Evolutionary conservation across 2,113 vertebrate species (phyloP), one percentile per base, ranked within the genome.

Genomic region (Nipponia nippon): DNA sequence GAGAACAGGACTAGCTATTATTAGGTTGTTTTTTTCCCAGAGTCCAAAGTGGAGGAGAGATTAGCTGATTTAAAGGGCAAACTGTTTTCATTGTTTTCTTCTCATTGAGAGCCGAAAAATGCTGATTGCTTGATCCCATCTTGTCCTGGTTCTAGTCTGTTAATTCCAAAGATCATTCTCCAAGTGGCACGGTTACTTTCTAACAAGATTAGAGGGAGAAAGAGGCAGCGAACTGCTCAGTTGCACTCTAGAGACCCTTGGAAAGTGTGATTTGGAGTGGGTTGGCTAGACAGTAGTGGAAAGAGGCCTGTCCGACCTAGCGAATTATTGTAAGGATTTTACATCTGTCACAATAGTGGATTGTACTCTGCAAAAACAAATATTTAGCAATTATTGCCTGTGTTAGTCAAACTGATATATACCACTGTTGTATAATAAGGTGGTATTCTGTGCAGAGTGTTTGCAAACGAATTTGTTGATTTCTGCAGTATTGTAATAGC

Each of bases 91-190:
- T 22, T 44, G 67, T 78, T 53, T 25, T 29, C 10, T 94, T 89
- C 65, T 89, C 30, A 61, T 90, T 76, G 76, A 84, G n/a, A 95
- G 63, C 8, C 3, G 6, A 72, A 94, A 94, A 58, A 80, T 27
- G 61, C 44, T 61, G 89, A 75, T 83, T 94, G 49, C 27, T 90
- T 73, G 62, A 94, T 89, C 72, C 70, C 69, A 42, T 66, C 73
- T 86, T 2, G 0, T 83, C 46, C 81, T 63, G 42, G 32, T 83
- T 49, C 50, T 82, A 91, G 59, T 61, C 50, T 85, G 32, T 81
- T 94, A 89, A 93, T 96, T 95, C 83, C 75, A 73, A 86, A 90
- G 82, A 91, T 84, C 75, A 46, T 86, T 92, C 55, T 93, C 46
- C 53, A 88, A 46, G 83, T 59, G 75, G 20, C 10, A 4, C 6